Percentiles rank a stretch among this genome's conserved stretches.
These are phyloP conservation scores for Ectobius pallidus DNA, from an alignment of 2,888 invertebrate species.

Conservation along the genomic window DNA sequence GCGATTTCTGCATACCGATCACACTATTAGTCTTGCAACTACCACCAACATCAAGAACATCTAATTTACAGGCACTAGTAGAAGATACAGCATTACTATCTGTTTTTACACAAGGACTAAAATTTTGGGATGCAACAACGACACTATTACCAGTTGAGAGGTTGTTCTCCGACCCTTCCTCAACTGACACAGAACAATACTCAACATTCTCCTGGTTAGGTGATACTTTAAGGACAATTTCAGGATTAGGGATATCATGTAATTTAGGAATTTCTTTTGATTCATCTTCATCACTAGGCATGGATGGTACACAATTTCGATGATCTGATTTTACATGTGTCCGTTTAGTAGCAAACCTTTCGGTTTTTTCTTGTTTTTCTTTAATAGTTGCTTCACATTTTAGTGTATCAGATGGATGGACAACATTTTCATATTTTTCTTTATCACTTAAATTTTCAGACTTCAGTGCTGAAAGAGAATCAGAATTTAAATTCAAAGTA, in stretches of 20 bases:
- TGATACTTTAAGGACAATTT: not conserved
- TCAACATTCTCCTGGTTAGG: conserved; percentile 7
- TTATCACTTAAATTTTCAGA: not conserved
- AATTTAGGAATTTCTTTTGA: not conserved
- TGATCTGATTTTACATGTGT: no score
- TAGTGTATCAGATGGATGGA: not conserved
- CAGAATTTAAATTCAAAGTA: not conserved
- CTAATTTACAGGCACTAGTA: conserved; percentile 23
- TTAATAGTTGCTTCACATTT: not conserved
- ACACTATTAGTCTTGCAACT: conserved; percentile 17
- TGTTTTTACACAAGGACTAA: conserved; percentile 11
- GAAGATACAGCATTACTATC: no score
- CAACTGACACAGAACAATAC: not conserved
- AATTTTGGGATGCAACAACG: conserved; percentile 11
- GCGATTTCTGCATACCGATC: not conserved
- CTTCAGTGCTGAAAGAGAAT: not conserved
- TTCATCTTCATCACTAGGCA: not conserved
- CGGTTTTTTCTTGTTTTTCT: not conserved
- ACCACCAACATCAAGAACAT: conserved; percentile 28
- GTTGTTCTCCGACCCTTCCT: not conserved
- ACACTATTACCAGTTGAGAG: conserved; percentile 18
- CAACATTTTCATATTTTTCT: not conserved
- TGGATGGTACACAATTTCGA: no score
- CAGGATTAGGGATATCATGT: not conserved
- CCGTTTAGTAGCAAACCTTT: no score